Percentiles rank a stretch among this genome's conserved stretches.
Evolutionary conservation across 2,888 invertebrate genomes (phyloP).

Genomic region (Xestoiulus laeticollis): DNA sequence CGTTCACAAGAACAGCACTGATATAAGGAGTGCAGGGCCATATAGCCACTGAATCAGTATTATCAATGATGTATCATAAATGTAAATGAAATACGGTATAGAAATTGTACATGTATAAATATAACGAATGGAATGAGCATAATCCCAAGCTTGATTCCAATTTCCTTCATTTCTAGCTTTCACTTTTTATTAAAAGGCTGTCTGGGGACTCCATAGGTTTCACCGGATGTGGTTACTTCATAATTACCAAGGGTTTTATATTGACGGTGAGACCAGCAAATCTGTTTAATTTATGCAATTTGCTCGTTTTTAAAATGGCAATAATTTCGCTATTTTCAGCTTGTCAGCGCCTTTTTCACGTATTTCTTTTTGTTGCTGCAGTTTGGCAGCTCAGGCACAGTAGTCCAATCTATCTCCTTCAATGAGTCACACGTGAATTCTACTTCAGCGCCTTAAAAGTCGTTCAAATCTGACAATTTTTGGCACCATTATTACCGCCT

Average conservation of each 20-base stretch:
- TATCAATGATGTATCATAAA: too few species aligned
- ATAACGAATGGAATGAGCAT: not conserved
- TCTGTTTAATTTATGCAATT: not conserved
- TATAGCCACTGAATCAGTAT: too few species aligned
- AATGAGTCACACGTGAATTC: not conserved
- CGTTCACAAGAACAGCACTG: too few species aligned
- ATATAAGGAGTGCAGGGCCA: too few species aligned
- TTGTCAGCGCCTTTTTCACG: slow-evolving; percentile 30
- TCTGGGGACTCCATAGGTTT: not conserved
- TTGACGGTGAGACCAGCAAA: not conserved
- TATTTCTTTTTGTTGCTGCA: slow-evolving; percentile 48
- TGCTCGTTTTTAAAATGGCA: not conserved
- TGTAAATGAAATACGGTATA: too few species aligned
- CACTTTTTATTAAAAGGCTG: slow-evolving; percentile 8
- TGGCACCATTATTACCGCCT: too few species aligned
- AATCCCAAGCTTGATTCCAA: not conserved
- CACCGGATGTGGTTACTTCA: slow-evolving; percentile 42
- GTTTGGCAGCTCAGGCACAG: not conserved
- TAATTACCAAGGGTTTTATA: slow-evolving; percentile 34
- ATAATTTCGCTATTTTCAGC: slow-evolving; percentile 30
- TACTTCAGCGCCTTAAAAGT: not conserved
- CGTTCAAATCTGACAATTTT: not conserved
- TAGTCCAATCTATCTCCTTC: not conserved
- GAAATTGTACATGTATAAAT: too few species aligned
- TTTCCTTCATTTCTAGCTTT: not conserved